These are phyloP conservation scores for Yoshiicerus persimilis DNA, from an alignment of 1,140 invertebrate genomes.

Conservation along the genomic window DNA sequence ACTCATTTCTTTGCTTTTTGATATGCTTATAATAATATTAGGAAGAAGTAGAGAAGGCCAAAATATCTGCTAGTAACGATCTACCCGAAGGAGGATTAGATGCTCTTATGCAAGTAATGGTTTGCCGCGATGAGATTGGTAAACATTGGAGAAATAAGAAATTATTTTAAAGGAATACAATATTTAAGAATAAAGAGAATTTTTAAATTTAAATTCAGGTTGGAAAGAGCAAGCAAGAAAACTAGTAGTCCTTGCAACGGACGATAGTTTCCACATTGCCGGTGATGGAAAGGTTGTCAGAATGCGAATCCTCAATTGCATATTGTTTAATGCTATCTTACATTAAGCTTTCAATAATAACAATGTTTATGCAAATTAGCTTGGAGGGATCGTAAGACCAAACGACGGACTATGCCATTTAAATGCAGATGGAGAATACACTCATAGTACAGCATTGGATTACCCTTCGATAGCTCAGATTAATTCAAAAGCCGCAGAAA, in stretches of 20 bases:
- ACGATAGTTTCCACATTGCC: constrained; percentile 65
- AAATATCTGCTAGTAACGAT: constrained; percentile 70
- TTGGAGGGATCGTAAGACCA: constrained; percentile 92
- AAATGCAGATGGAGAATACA: constrained; percentile 73
- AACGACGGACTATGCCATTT: constrained; percentile 91
- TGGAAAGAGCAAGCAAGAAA: constrained; percentile 60
- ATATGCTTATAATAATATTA: constrained; percentile 6
- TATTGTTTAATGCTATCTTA: too few relatives aligned
- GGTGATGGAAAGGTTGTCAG: constrained; percentile 63
- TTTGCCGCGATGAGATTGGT: constrained; percentile 55
- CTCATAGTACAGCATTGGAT: constrained; percentile 67
- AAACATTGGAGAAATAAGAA: not conserved
- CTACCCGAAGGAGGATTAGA: constrained; percentile 75
- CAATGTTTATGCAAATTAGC: constrained; percentile 67
- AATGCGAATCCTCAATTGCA: not conserved
- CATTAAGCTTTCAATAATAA: not conserved
- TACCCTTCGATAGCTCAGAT: constrained; percentile 69
- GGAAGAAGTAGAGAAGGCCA: constrained; percentile 49
- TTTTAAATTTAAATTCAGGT: constrained; percentile 25
- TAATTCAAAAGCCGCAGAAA: constrained; percentile 44
- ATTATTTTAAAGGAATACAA: not conserved
- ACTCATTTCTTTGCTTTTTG: too few relatives aligned
- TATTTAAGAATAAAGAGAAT: not conserved
- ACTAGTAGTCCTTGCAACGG: constrained; percentile 64
- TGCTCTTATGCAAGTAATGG: constrained; percentile 73